phyloP scores from a whole-genome alignment of 2,113 vertebrate genomes.

The Fulica atra region DNA sequence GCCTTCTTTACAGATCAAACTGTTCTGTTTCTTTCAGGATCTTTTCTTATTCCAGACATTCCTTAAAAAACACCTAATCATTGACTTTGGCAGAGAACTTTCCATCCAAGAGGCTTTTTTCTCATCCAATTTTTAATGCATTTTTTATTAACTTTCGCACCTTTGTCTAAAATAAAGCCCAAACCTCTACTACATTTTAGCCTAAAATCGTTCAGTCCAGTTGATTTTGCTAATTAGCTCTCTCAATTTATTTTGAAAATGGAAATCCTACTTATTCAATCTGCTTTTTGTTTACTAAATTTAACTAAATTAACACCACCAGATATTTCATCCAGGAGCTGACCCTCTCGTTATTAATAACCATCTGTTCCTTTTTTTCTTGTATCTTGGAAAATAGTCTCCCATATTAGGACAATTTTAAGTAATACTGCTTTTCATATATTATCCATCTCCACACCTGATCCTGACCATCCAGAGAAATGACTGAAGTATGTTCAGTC shows the following conservation, averaged over 20 bases:
- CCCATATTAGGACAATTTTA: constrained; percentile 4
- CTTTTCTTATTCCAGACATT: neutral
- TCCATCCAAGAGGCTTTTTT: neutral
- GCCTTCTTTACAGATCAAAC: neutral
- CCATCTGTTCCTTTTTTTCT: constrained; percentile 4
- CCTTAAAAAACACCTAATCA: neutral
- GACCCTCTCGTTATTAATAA: constrained; percentile 29
- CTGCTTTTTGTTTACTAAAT: constrained; percentile 52
- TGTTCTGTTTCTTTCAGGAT: neutral
- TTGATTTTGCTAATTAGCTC: constrained; percentile 46
- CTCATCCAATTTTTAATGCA: neutral
- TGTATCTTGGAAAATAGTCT: neutral
- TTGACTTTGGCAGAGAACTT: neutral
- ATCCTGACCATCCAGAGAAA: neutral
- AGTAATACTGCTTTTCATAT: neutral
- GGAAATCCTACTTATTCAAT: constrained; percentile 53
- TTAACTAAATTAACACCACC: constrained; percentile 46
- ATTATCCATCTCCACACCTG: neutral
- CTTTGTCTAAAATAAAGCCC: constrained; percentile 18
- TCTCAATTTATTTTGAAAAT: constrained; percentile 48
- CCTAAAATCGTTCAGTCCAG: neutral
- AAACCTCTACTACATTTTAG: neutral
- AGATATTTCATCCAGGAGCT: constrained; percentile 28
- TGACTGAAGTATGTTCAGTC: neutral
- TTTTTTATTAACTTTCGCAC: neutral